Conservation (phyloP, 2,888 invertebrate species). For the Tetheella fluctuosa region DNA sequence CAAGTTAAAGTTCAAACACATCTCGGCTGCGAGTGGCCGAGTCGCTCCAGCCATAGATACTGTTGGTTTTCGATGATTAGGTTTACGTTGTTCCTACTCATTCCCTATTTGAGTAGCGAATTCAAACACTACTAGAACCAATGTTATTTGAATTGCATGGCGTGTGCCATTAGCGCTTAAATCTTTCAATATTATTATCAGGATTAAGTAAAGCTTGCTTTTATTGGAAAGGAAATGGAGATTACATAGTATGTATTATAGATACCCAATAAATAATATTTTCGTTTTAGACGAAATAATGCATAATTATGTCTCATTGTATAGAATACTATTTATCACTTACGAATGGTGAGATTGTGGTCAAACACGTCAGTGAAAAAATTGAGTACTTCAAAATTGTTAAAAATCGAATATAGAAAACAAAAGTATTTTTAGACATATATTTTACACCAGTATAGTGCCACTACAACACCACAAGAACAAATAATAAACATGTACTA, state of each 20-base stretch:
- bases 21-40: constrained; percentile 46
- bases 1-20: constrained; percentile 46
- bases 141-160: constrained; percentile 33
- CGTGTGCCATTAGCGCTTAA: constrained; percentile 23
- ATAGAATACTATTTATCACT: too few species aligned
- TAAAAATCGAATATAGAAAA: too few species aligned
- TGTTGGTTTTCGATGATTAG: constrained; percentile 69
- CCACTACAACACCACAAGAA: too few species aligned
- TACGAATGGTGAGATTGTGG: too few species aligned
- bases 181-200: background rate
- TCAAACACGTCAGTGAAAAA: too few species aligned
- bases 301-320: too few species aligned
- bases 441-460: too few species aligned
- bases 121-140: constrained; percentile 44
- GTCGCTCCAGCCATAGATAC: constrained; percentile 30
- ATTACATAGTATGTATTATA: too few species aligned
- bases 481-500: constrained; percentile 5
- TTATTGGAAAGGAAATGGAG: background rate
- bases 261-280: background rate
- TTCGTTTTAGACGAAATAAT: too few species aligned
- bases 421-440: too few species aligned
- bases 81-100: constrained; percentile 55
- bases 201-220: background rate
- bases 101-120: constrained; percentile 54
- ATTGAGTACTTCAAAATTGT: too few species aligned